These are phyloP conservation scores for Picus viridis DNA, from an alignment of 2,797 vertebrate genomes.

Conservation along the genomic window DNA sequence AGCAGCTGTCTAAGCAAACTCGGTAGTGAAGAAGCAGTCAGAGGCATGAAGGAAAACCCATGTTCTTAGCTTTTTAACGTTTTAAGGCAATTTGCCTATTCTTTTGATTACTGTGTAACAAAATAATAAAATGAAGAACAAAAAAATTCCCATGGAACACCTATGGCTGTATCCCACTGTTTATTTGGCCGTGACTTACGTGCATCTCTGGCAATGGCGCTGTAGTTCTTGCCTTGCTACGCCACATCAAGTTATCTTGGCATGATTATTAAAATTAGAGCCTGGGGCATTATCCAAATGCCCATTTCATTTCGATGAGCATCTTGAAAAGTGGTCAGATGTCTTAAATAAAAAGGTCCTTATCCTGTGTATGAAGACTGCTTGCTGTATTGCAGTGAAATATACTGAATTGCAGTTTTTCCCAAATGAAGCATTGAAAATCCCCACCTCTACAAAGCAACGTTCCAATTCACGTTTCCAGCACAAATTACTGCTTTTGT, in stretches of 20 bases:
- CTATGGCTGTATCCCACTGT: not conserved
- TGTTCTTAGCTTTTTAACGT: not conserved
- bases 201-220: not conserved
- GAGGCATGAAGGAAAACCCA: not conserved
- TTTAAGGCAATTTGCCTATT: not conserved
- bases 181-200: not conserved
- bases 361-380: not conserved
- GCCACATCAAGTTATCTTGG: constrained; percentile 43
- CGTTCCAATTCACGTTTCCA: not conserved
- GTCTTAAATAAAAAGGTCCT: constrained; percentile 6
- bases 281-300: constrained; percentile 46
- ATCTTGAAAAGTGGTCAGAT: constrained; percentile 13
- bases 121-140: not conserved
- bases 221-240: constrained; percentile 10
- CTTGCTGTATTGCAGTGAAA: not conserved
- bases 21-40: not conserved
- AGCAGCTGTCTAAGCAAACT: not conserved
- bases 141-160: not conserved
- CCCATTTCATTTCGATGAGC: constrained; percentile 13
- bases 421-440: not conserved
- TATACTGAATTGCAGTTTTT: not conserved
- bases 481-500: not conserved
- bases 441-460: not conserved
- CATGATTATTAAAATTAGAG: constrained; percentile 61
- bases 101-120: not conserved